Evolutionary conservation across 1,140 invertebrate species (phyloP).

Genomic region (Octopus sinensis): DNA sequence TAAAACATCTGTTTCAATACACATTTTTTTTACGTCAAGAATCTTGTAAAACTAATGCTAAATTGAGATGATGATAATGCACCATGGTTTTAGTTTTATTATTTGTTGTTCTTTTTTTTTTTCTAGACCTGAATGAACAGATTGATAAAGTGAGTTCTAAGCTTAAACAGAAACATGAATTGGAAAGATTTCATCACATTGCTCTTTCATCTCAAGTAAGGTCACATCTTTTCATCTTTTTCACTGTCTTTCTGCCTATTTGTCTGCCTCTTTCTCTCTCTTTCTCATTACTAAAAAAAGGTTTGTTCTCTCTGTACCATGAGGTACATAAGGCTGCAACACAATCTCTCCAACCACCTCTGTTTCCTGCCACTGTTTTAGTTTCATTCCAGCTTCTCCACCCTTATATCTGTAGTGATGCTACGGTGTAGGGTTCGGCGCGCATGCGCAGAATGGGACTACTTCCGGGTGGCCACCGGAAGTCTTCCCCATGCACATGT

Average conservation of each 20-base stretch:
- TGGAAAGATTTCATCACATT: conserved; percentile 45
- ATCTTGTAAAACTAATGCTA: not conserved
- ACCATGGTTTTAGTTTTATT: not conserved
- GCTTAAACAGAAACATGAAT: conserved; percentile 37
- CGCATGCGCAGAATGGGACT: too few relatives aligned
- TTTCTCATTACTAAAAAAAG: not conserved
- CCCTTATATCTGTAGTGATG: too few relatives aligned
- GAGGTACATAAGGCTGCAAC: too few relatives aligned
- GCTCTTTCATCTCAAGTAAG: conserved; percentile 46
- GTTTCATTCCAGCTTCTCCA: too few relatives aligned
- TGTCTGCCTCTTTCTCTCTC: not conserved
- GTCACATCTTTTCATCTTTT: not conserved
- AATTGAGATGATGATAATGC: not conserved
- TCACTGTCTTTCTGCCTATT: not conserved
- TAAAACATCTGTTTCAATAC: not conserved
- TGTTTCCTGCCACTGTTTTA: too few relatives aligned
- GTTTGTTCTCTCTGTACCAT: not conserved
- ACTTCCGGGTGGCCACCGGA: too few relatives aligned
- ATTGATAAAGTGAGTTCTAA: conserved; percentile 55
- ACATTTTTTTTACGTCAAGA: not conserved
- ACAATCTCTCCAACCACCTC: too few relatives aligned
- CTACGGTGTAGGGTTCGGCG: too few relatives aligned
- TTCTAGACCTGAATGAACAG: conserved; percentile 54
- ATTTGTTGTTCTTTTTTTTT: conserved; percentile 8
- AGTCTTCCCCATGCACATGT: too few relatives aligned